Evolutionary conservation across 2,888 invertebrate species (phyloP).

Genomic region (Aporophyla nigra): DNA sequence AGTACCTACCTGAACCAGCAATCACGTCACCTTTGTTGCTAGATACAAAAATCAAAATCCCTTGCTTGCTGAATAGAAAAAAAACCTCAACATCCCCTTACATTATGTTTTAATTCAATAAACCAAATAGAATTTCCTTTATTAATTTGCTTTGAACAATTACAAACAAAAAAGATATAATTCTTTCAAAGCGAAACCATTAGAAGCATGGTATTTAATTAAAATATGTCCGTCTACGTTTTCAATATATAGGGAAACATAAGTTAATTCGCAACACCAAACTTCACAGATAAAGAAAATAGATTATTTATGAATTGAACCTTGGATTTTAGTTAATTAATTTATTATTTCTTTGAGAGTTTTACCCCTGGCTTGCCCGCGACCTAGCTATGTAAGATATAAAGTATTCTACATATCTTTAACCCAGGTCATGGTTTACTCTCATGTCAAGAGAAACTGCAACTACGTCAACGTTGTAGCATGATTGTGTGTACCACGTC

Average conservation of each 20-base stretch:
- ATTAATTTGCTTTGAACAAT: neutral
- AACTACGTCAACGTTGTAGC: no score
- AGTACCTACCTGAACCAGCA: slow-evolving; percentile 20
- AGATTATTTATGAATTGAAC: neutral
- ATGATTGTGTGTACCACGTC: no score
- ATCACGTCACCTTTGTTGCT: slow-evolving; percentile 52
- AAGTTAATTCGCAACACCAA: neutral
- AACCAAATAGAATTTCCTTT: neutral
- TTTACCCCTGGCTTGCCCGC: neutral
- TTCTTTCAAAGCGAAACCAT: neutral
- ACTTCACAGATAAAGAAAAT: slow-evolving; percentile 12
- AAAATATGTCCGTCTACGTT: no score
- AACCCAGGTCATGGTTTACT: neutral
- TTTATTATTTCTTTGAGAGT: neutral
- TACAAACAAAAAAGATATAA: no score
- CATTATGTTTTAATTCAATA: neutral
- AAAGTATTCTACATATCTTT: neutral
- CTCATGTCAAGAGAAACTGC: neutral
- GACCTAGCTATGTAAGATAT: neutral
- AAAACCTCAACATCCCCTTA: neutral
- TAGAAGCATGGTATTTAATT: neutral
- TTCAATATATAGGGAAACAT: neutral
- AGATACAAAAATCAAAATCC: slow-evolving; percentile 20
- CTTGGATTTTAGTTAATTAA: neutral
- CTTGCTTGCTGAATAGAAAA: neutral